phyloP scores from a whole-genome alignment of 2,888 invertebrate species.

The Torymus auratus region DNA sequence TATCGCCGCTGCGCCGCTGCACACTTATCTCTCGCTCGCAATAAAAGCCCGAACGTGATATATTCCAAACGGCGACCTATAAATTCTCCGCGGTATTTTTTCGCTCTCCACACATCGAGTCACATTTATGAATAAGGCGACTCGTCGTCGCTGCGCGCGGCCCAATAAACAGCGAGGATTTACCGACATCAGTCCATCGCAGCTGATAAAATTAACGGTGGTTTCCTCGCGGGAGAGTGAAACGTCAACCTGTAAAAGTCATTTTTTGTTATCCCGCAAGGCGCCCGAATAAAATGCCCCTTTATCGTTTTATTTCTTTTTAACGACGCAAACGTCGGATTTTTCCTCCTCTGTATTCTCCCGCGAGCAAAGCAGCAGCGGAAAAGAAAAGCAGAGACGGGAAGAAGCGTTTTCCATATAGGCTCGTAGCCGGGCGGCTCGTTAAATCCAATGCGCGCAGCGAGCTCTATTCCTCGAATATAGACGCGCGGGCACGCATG shows the following conservation, averaged over 20 bases:
- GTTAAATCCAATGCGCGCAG: conserved; percentile 62
- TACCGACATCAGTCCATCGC: conserved; percentile 20
- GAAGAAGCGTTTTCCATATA: conserved; percentile 10
- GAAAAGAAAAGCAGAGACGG: neutral
- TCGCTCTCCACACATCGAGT: conserved; percentile 13
- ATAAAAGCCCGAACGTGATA: conserved; percentile 41
- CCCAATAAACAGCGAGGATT: conserved; percentile 30
- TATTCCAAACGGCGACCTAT: conserved; percentile 30
- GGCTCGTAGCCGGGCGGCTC: conserved; percentile 42
- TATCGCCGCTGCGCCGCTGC: neutral
- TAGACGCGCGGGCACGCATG: neutral
- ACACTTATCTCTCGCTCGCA: neutral
- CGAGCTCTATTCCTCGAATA: neutral
- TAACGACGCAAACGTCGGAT: conserved; percentile 41
- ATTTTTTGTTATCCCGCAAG: conserved; percentile 15
- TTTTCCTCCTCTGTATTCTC: conserved; percentile 9
- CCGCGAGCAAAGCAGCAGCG: neutral
- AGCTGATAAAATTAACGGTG: conserved; percentile 48
- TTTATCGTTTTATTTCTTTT: conserved; percentile 43
- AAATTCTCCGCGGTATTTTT: conserved; percentile 30
- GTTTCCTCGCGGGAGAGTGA: conserved; percentile 2
- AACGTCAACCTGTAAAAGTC: conserved; percentile 45
- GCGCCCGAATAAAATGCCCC: conserved; percentile 14
- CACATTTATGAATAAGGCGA: conserved; percentile 29
- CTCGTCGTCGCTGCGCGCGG: neutral